Evolutionary conservation across 2,888 invertebrate species (phyloP).

Genomic region (Philhelius pedissequus): DNA sequence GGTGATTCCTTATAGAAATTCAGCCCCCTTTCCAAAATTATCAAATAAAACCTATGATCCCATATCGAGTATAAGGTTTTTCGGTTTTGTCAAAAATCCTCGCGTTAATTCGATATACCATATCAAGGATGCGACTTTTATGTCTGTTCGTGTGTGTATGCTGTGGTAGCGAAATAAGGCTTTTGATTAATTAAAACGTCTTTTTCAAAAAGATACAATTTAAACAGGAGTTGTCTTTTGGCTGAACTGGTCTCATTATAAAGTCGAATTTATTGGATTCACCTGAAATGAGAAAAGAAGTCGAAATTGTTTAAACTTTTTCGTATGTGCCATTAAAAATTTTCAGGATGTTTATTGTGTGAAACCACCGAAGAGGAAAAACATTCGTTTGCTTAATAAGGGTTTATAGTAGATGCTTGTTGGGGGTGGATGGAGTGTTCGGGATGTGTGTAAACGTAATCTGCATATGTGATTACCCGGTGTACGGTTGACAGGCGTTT

Average conservation of each 20-base stretch:
- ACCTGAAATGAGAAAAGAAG: conserved; percentile 55
- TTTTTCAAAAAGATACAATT: conserved; percentile 28
- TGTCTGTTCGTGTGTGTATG: not conserved
- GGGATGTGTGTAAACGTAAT: conserved; percentile 58
- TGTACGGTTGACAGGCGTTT: conserved; percentile 40
- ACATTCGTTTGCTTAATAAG: conserved; percentile 58
- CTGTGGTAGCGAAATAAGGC: conserved; percentile 50
- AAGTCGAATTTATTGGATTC: conserved; percentile 66
- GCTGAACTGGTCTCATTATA: conserved; percentile 42
- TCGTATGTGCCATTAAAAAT: not conserved
- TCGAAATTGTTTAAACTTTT: conserved; percentile 13
- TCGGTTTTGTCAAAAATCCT: conserved; percentile 42
- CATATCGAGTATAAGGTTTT: conserved; percentile 47
- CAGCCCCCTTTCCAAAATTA: conserved; percentile 10
- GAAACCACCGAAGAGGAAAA: conserved; percentile 66
- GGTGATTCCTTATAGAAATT: conserved; percentile 15
- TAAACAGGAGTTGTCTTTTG: conserved; percentile 28
- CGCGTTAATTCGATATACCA: conserved; percentile 47
- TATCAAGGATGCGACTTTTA: conserved; percentile 23
- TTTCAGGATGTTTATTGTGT: conserved; percentile 36
- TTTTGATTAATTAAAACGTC: conserved; percentile 64
- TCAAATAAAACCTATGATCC: conserved; percentile 32
- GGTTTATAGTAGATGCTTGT: conserved; percentile 33
- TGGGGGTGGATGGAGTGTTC: not conserved
- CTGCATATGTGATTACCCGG: conserved; percentile 66